Conservation (phyloP, 2,888 invertebrate genomes). For the Catotricha subobsoleta region DNA sequence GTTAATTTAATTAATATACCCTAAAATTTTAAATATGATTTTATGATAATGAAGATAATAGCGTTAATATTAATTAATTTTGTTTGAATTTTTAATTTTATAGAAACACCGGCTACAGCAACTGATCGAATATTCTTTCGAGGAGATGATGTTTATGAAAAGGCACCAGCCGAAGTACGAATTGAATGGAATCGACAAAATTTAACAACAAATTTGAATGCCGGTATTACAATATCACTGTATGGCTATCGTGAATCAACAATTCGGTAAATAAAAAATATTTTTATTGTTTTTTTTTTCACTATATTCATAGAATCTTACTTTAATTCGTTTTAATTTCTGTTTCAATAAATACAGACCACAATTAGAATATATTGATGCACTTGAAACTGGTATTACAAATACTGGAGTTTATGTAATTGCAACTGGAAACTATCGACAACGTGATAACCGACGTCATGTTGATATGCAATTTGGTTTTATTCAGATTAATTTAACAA, state of each 20-base stretch:
- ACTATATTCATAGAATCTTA: background rate
- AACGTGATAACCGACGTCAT: conserved; percentile 47
- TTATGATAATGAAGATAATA: no score
- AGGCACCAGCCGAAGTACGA: conserved; percentile 51
- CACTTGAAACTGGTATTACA: conserved; percentile 43
- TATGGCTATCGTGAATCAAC: conserved; percentile 82
- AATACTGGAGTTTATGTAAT: conserved; percentile 59
- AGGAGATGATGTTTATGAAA: conserved; percentile 51
- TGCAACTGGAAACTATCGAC: conserved; percentile 51
- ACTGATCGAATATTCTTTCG: conserved; percentile 71
- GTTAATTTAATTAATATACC: conserved; percentile 19
- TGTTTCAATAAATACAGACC: conserved; percentile 31
- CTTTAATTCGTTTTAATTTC: no score
- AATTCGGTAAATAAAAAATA: no score
- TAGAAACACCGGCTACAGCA: conserved; percentile 77
- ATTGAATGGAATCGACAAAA: conserved; percentile 74
- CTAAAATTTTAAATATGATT: no score
- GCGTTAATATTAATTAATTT: conserved; percentile 9
- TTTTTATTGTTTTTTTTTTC: conserved; percentile 17
- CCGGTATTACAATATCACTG: conserved; percentile 60
- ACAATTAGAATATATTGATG: conserved; percentile 62
- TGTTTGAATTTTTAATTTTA: background rate
- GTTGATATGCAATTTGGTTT: conserved; percentile 71
- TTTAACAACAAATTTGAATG: conserved; percentile 61
- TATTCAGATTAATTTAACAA: conserved; percentile 70